phyloP scores from a whole-genome alignment of 2,888 invertebrate genomes.

The Crepidodera aurea region DNA sequence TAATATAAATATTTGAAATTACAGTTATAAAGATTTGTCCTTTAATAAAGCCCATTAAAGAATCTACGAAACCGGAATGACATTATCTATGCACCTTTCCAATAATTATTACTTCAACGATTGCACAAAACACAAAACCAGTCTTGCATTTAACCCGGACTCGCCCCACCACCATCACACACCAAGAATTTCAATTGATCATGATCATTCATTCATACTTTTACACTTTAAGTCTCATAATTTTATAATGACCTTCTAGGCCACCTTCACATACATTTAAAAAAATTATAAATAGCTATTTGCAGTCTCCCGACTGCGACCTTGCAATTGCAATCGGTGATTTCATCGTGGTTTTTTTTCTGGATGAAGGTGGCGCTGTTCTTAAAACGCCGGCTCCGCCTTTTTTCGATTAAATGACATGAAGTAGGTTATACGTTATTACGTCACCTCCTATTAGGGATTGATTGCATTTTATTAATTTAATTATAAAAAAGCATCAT shows the following conservation, averaged over 20 bases:
- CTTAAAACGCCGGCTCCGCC: not conserved
- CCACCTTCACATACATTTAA: slow-evolving; percentile 48
- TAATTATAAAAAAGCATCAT: too few species aligned
- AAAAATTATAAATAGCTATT: slow-evolving; percentile 45
- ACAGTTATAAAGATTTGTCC: too few species aligned
- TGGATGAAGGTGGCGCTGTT: not conserved
- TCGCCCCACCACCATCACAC: slow-evolving; percentile 6
- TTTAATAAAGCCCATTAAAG: too few species aligned
- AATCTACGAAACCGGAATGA: too few species aligned
- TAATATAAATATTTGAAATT: too few species aligned
- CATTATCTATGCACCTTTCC: slow-evolving; percentile 7
- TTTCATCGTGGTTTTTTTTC: slow-evolving; percentile 20
- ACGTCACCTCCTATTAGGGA: not conserved
- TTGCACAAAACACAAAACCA: not conserved
- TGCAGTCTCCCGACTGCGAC: slow-evolving; percentile 32
- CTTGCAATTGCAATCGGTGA: slow-evolving; percentile 24
- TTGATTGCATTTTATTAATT: too few species aligned
- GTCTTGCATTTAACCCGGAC: slow-evolving; percentile 22
- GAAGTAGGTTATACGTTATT: slow-evolving; percentile 3
- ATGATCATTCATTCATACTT: slow-evolving; percentile 43
- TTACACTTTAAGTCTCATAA: slow-evolving; percentile 42
- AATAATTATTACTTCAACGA: not conserved
- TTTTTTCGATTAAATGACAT: not conserved
- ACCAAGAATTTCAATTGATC: slow-evolving; percentile 33
- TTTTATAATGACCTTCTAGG: slow-evolving; percentile 46